Conservation (phyloP, 2,888 invertebrate genomes). For the Sericinus montela region DNA sequence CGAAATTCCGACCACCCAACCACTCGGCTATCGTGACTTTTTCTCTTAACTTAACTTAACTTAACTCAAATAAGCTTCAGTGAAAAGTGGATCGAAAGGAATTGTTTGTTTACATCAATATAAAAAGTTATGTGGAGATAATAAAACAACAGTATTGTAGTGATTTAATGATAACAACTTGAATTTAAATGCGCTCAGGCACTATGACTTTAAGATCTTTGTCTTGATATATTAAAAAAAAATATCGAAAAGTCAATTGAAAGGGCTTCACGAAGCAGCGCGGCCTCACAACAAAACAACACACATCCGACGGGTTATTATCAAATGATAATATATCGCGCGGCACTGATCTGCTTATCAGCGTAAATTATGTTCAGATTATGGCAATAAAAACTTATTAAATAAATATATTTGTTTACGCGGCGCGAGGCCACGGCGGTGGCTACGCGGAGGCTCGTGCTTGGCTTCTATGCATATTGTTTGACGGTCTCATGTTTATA, state of each 20-base stretch:
- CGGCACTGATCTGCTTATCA: slow-evolving; percentile 66
- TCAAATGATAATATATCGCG: slow-evolving; percentile 48
- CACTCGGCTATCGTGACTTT: too few species aligned
- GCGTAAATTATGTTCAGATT: slow-evolving; percentile 72
- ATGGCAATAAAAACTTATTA: slow-evolving; percentile 73
- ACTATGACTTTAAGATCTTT: too few species aligned
- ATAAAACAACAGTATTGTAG: too few species aligned
- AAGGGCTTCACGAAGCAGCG: slow-evolving; percentile 30
- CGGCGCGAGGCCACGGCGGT: slow-evolving; percentile 28
- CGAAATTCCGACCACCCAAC: too few species aligned
- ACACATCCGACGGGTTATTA: background rate
- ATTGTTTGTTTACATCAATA: too few species aligned
- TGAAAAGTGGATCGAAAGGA: too few species aligned
- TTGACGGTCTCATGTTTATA: too few species aligned
- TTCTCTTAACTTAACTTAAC: too few species aligned
- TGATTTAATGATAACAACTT: too few species aligned
- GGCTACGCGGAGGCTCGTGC: background rate
- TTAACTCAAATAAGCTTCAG: too few species aligned
- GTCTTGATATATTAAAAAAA: background rate
- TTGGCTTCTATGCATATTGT: slow-evolving; percentile 32
- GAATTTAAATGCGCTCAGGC: too few species aligned
- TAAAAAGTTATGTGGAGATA: too few species aligned
- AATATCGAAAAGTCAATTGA: slow-evolving; percentile 10
- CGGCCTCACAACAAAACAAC: slow-evolving; percentile 16
- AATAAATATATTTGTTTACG: slow-evolving; percentile 75